Evolutionary conservation across 2,797 vertebrate genomes (phyloP), one percentile per base, ranked within the genome.

Genomic region (Tadarida brasiliensis): DNA sequence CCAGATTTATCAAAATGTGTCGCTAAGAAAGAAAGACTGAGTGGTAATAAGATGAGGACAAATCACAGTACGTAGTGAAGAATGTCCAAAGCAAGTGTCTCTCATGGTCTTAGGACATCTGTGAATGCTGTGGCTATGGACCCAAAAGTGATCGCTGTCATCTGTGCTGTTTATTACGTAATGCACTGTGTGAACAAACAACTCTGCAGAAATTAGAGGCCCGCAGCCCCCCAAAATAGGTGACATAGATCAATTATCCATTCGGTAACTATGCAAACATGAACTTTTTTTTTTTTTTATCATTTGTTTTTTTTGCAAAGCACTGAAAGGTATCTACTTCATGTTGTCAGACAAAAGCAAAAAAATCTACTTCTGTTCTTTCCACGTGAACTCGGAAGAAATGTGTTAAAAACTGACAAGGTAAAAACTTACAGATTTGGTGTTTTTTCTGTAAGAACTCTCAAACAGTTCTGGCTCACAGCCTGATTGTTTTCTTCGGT

Each of bases 391-490:
- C 2, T 54, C 70, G 54, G 68, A 91, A 92, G 54, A 77, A 88
- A 57, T 10, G 24, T 63, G 30, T 81, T 87, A 57, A 93, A 87
- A 87, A 80, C 44, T 61, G n/a, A 67, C 47, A 17, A 78, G 10
- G 19, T 44, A 35, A 56, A 44, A 26, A 30, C n/a, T 11, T 19
- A 22, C 51, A 15, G 20, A 57, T 59, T 95, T 67, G 0, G 5
- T 57, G 5, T 57, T 91, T 96, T 78, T 89, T 76, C 26, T 71
- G 0, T 71, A 35, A 49, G 56, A 19, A 82, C 19, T 91, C 51
- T 26, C 33, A 30, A 63, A 63, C n/a, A 16, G 85, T 56, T 92
- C 61, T 22, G 57, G 76, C 47, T 30, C 77, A 7, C 20, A 33
- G 8, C 8, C 2, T 16, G 65, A 76, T 70, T 84, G 28, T 71